Base-by-base conservation (phyloP, 2,888 invertebrate genomes). In the Cryptocheilus praepositus region DNA sequence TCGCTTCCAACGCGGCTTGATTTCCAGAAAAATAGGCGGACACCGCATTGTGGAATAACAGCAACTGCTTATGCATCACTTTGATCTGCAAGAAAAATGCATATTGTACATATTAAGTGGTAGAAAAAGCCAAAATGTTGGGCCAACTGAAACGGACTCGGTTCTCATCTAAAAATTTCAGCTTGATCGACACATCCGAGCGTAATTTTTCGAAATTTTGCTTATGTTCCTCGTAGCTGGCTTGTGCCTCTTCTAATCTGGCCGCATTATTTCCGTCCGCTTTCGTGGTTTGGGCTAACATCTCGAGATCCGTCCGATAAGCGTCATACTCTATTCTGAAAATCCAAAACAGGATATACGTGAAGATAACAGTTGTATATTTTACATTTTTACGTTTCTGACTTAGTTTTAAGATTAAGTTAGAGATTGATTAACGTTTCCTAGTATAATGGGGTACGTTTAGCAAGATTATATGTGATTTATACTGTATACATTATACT, bases 1-100 rank as follows among this genome's bases (percentile, higher is more conserved):
- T 97, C 25, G 96, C 95, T 89, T 98, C 98, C 64, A 99, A 90
- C 70, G 97, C 96, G 71, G 94, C 93, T 88, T 96, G 96, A 91
- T 99, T 99, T 62, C 98, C 98, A 83, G 97, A 96, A 90, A 98
- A 98, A 90, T 98, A 99, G 7, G 98, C 98, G 43, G 98, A 95
- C 67, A 98, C 94, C 0, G 98, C 98, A 90, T 98, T 98, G 90
- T 99, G 98, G 89, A 98, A 96, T 81, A 99, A 90, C 64, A 98
- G 91, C 75, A 99, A 91, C 89, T 99, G 98, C 89, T 98, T 98
- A 90, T 98, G 98, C 98, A 99, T 98, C 81, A 98, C 98, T 90
- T 98, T 98, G 83, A 98, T 95, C 97, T 98, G 73, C 15, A 74
- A 80, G 58, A 28, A n/a, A 43, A 16, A 49, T 56, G 19, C 36